Conservation (phyloP, 1,140 invertebrate species). For the Zaprionus ghesquierei region DNA sequence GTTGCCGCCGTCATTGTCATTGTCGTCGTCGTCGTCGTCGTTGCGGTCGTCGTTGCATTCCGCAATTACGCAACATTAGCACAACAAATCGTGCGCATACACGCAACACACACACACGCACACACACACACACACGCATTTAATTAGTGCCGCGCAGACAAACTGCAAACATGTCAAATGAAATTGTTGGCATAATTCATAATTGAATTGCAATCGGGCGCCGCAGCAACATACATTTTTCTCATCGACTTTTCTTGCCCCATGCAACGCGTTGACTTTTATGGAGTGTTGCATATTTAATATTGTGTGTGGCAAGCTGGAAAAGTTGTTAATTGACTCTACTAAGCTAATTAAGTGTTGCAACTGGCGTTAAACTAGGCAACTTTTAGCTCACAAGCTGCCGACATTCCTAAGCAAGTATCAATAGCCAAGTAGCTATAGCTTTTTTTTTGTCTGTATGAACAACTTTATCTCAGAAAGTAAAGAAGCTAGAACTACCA, state of each 20-base stretch:
- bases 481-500: no score
- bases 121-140: slow-evolving; percentile 33
- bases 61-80: slow-evolving; percentile 75
- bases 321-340: background rate
- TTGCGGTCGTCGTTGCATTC: slow-evolving; percentile 31
- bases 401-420: no score
- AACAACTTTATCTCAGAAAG: no score
- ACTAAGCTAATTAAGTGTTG: background rate
- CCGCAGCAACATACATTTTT: slow-evolving; percentile 60
- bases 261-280: slow-evolving; percentile 10
- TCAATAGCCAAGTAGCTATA: no score
- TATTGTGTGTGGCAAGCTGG: background rate
- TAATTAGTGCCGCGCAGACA: slow-evolving; percentile 57
- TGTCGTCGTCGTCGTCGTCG: background rate
- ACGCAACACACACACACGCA: background rate
- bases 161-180: slow-evolving; percentile 57
- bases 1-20: slow-evolving; percentile 47
- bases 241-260: background rate
- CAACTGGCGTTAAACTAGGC: no score
- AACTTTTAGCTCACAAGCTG: no score
- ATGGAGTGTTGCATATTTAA: slow-evolving; percentile 1
- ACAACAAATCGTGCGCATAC: slow-evolving; percentile 72
- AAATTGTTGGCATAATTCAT: slow-evolving; percentile 78
- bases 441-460: no score
- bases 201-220: slow-evolving; percentile 65